Conservation (phyloP, 2,113 vertebrate genomes). For the Sander lucioperca region DNA sequence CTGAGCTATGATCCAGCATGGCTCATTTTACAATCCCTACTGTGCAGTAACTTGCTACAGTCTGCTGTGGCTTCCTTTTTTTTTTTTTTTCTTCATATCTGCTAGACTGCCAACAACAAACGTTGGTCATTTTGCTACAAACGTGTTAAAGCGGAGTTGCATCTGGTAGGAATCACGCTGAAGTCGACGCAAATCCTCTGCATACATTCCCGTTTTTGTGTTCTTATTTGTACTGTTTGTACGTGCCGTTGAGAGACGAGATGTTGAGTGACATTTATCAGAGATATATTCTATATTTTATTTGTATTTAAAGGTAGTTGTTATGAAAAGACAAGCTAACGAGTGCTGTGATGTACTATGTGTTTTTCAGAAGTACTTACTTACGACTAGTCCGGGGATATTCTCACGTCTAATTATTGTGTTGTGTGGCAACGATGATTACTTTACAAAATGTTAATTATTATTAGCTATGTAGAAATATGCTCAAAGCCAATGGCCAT, state of each 20-base stretch:
- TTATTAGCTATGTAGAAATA: constrained; percentile 81
- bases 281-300: constrained; percentile 86
- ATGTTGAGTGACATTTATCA: constrained; percentile 84
- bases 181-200: constrained; percentile 69
- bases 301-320: constrained; percentile 87
- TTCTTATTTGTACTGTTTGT: constrained; percentile 79
- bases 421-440: constrained; percentile 73
- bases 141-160: constrained; percentile 44
- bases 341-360: constrained; percentile 85
- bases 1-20: constrained; percentile 26
- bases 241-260: constrained; percentile 76
- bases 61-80: constrained; percentile 45
- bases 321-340: constrained; percentile 84
- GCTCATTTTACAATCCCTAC: constrained; percentile 41
- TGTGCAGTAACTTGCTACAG: constrained; percentile 66
- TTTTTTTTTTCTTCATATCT: constrained; percentile 24
- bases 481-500: constrained; percentile 79
- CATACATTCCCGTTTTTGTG: constrained; percentile 78
- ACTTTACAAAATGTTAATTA: constrained; percentile 73
- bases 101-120: constrained; percentile 55
- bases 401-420: constrained; percentile 83
- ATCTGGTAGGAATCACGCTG: constrained; percentile 66
- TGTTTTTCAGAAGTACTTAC: constrained; percentile 81
- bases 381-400: constrained; percentile 81
- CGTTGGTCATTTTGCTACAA: constrained; percentile 74